Evolutionary conservation across 2,113 vertebrate species (phyloP), one percentile per base, ranked within the genome.

Genomic region (Chloroceryle aenea): DNA sequence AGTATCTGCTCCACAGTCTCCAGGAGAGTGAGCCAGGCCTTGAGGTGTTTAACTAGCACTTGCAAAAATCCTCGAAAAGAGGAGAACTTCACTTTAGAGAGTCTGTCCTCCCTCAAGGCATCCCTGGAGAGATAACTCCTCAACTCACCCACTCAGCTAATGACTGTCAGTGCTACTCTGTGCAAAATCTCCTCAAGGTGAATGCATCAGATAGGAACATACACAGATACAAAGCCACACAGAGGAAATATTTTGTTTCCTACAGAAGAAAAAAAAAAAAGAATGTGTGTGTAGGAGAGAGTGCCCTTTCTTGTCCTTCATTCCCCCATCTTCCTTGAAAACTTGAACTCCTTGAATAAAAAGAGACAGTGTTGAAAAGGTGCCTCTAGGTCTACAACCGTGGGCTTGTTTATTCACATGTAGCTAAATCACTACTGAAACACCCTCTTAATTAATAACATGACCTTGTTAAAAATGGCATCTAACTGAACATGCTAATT

Each of bases 381-480:
- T 43, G 21, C 78, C 64, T 83, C 32, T 67, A 55, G 68, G n/a
- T 80, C 75, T 90, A 55, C 63, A 85, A 84, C 91, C 2, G 18
- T 34, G 84, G 66, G 69, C 53, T 94, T 95, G 83, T 92, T 95
- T 96, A 91, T 92, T 73, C 93, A 55, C 88, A 81, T 6, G 1
- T 59, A 84, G 73, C 92, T 93, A 75, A 96, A 91, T 38, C 72
- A 69, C 68, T 88, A 42, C 68, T 83, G 85, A 96, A 96, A 96
- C 59, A 79, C 55, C 76, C 85, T 68, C 87, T 88, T 95, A 95
- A 90, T 96, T 95, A 96, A 92, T 90, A 94, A 40, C 50, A 73
- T 69, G 85, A 95, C 80, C 94, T 90, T 89, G 89, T 92, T 96
- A 94, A 90, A 96, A 96, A 89, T 78, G 83, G 67, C 61, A 63